Base-by-base conservation (phyloP, 2,797 vertebrate species). In the Clarias platycephalus region DNA sequence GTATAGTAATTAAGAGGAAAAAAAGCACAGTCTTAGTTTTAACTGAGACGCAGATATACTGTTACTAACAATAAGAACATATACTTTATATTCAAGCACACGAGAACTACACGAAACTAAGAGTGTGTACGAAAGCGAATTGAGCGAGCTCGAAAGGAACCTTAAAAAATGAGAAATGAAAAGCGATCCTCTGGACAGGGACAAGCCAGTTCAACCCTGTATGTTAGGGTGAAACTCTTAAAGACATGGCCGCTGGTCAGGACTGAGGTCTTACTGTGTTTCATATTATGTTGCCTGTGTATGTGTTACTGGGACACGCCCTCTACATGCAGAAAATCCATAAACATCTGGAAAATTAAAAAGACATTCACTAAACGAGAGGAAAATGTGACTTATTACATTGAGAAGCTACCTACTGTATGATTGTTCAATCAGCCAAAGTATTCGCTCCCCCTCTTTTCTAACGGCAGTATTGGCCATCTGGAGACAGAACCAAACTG, bases 1-100 rank as follows among this genome's bases (percentile, higher is more conserved):
- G 90, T 90, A 91, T 86, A 91, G 87, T 89, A 88, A 88, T 90
- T 86, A 84, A 86, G 83, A 85, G 83, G 85, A 89, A 90, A 88
- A 89, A 95, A 95, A 85, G 75, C 95, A 95, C 94, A 40, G 88
- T 95, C 95, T 95, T 96, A 95, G 96, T 96, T 96, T 96, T 94
- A 96, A 93, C 95, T 94, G 93, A 96, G 95, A 96, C 96, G 93
- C 40, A 95, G 93, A 95, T 95, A 95, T 94, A 89, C 87, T 89
- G 95, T 95, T 96, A 96, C 95, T 95, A 96, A 95, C 81, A 85
- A 90, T 78, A 77, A 85, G 68, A 86, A 89, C 87, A 86, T 95
- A 95, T 95, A 95, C 95, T 96, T 96, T 96, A 95, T 96, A 96
- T 84, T 90, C 95, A 96, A 96, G 96, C 95, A 96, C 96, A 96